phyloP scores from a whole-genome alignment of 2,797 vertebrate species.

The Macropodus opercularis region DNA sequence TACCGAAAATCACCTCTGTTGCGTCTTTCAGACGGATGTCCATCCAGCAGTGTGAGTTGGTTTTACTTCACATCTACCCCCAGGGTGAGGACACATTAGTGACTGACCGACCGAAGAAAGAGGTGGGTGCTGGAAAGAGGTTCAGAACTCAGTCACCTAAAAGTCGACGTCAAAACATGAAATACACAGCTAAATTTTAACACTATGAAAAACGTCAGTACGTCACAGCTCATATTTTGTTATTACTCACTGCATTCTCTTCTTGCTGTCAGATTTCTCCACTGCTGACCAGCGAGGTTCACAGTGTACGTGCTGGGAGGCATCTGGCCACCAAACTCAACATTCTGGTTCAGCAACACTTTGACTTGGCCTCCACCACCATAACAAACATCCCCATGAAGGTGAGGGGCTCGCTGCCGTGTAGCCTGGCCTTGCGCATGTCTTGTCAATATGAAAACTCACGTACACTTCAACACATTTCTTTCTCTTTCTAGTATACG shows the following conservation, averaged over 20 bases:
- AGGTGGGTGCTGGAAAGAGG: constrained; percentile 77
- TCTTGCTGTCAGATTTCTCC: constrained; percentile 85
- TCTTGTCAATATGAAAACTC: constrained; percentile 8
- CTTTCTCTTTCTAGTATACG: constrained; percentile 24
- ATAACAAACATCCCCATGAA: constrained; percentile 99
- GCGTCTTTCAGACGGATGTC: constrained; percentile 88
- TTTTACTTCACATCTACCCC: constrained; percentile 94
- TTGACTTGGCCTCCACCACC: constrained; percentile 97
- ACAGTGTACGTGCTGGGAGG: constrained; percentile 95
- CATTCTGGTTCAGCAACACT: constrained; percentile 96
- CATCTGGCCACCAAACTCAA: constrained; percentile 96
- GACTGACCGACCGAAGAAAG: constrained; percentile 94
- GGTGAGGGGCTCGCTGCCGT: constrained; percentile 78
- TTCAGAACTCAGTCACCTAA: neutral
- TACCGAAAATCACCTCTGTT: neutral
- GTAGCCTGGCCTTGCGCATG: constrained; percentile 19
- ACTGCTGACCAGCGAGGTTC: constrained; percentile 96
- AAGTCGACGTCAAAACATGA: neutral
- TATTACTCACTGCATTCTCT: constrained; percentile 3
- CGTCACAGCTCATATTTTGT: neutral
- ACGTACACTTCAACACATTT: constrained; percentile 11
- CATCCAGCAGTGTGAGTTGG: constrained; percentile 97
- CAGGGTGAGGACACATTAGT: constrained; percentile 96
- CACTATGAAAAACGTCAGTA: neutral
- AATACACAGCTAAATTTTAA: neutral